Percentiles rank a stretch among this genome's conserved stretches.
Evolutionary conservation across 1,140 invertebrate species (phyloP).

Genomic region (Heliconius himera): DNA sequence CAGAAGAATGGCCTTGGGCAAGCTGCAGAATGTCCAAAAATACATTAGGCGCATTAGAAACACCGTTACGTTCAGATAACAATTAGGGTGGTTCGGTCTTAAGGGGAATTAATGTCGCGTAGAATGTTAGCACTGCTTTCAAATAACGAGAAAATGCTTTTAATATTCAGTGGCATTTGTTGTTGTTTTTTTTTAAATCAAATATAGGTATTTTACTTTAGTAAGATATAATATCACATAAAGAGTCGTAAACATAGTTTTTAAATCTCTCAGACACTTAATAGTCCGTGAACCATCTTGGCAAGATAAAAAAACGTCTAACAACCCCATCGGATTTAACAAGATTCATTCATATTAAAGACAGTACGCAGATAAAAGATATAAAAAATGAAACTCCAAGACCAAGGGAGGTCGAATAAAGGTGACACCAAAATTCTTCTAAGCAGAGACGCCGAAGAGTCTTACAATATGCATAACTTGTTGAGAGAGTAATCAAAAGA

Average conservation of each 20-base stretch:
- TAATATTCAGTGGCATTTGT: neutral
- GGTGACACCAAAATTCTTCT: constrained; percentile 68
- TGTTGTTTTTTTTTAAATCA: neutral
- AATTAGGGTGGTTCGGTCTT: constrained; percentile 78
- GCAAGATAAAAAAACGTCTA: constrained; percentile 31
- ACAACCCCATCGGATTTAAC: constrained; percentile 40
- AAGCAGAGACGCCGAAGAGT: constrained; percentile 65
- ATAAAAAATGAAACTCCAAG: constrained; percentile 71
- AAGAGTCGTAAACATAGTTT: neutral
- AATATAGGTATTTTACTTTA: neutral
- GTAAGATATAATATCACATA: neutral
- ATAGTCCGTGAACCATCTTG: neutral
- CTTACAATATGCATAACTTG: constrained; percentile 81
- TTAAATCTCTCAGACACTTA: constrained; percentile 22
- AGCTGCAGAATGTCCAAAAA: constrained; percentile 80
- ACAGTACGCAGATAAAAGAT: constrained; percentile 60
- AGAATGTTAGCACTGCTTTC: constrained; percentile 51
- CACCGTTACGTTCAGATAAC: constrained; percentile 78
- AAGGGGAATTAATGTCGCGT: constrained; percentile 72
- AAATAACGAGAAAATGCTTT: constrained; percentile 33
- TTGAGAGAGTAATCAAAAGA: constrained; percentile 81
- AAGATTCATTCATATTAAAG: constrained; percentile 72
- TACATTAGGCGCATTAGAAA: constrained; percentile 81
- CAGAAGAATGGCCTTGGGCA: constrained; percentile 77
- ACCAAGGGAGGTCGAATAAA: constrained; percentile 64